Base-by-base conservation (phyloP, 2,888 invertebrate species). In the Synergus japonicus region DNA sequence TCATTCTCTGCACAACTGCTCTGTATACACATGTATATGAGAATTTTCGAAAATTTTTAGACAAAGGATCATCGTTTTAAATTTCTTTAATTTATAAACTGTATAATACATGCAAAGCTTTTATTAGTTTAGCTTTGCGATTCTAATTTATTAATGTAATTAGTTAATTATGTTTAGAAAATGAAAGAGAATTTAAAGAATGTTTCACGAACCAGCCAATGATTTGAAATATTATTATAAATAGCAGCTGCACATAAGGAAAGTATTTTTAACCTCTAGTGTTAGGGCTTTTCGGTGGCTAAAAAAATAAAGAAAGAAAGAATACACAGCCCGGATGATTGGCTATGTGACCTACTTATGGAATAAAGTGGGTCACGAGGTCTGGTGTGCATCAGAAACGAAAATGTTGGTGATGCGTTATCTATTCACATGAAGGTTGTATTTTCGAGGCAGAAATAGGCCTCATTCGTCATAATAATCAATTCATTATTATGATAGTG, bases 351-450 rank as follows among this genome's bases (percentile, higher is more conserved):
- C 79, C 78, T 18, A 76, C 67, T 73, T 81, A 58, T 49, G 46
- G 18, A 29, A 60, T 66, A 44, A 81, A 29, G 64, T 81, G 63
- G 81, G 79, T 79, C 78, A 81, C 49, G 67, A 76, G 63, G 66
- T 81, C 76, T 49, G 37, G 22, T 76, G 78, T 80, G 78, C 82
- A 81, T 65, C 81, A 76, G 29, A 46, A 79, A 76, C 79, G 64
- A 81, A 81, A 80, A 78, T 80, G 77, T 67, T 77, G 64, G 78
- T 73, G 64, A n/a, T 63, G 76, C 76, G 76, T 29, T n/a, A 8
- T 69, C 41, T 22, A 41, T 58, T 37, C 49, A n/a, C 3, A 49
- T 49, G 15, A 49, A n/a, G 15, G 49, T 49, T 49, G 49, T 49
- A n/a, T n/a, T 49, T 49, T 49, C 7, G n/a, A 49, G n/a, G 49